These are phyloP conservation scores for Silurus glanis DNA, from an alignment of 2,113 vertebrate species.

Conservation along the genomic window DNA sequence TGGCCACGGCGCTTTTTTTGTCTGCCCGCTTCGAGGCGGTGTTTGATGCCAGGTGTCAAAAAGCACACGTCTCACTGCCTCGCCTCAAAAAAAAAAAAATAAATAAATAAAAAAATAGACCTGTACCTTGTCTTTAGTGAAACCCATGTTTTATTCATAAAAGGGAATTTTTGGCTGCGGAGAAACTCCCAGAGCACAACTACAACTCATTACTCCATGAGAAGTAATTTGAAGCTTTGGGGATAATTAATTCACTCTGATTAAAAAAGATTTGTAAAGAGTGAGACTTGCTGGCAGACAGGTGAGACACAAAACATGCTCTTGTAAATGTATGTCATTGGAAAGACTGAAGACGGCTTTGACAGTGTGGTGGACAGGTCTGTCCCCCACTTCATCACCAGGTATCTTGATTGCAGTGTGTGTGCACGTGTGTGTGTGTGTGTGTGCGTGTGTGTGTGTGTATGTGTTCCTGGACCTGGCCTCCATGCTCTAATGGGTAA, in stretches of 20 bases:
- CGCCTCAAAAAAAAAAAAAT: background rate
- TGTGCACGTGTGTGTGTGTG: conserved; percentile 69
- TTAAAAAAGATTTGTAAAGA: background rate
- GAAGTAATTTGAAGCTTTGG: conserved; percentile 3
- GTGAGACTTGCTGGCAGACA: background rate
- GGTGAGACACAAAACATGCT: background rate
- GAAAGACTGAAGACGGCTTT: background rate
- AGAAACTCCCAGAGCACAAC: conserved; percentile 27
- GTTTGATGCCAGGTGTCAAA: conserved; percentile 34
- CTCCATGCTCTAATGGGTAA: conserved; percentile 67
- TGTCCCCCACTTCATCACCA: background rate
- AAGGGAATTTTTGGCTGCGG: conserved; percentile 19
- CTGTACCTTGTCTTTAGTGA: conserved; percentile 1
- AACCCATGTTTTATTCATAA: conserved; percentile 37
- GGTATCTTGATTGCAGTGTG: conserved; percentile 27
- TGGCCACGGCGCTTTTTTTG: background rate
- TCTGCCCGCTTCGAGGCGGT: background rate
- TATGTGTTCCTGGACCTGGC: conserved; percentile 67
- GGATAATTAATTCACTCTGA: conserved; percentile 37
- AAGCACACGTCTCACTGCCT: conserved; percentile 5
- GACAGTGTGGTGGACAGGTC: conserved; percentile 17
- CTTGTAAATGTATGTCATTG: background rate
- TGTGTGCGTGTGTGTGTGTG: conserved; percentile 70
- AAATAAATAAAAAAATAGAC: background rate
- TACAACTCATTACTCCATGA: conserved; percentile 9